phyloP scores from a whole-genome alignment of 2,888 invertebrate species.

The Melanostoma mellinum region DNA sequence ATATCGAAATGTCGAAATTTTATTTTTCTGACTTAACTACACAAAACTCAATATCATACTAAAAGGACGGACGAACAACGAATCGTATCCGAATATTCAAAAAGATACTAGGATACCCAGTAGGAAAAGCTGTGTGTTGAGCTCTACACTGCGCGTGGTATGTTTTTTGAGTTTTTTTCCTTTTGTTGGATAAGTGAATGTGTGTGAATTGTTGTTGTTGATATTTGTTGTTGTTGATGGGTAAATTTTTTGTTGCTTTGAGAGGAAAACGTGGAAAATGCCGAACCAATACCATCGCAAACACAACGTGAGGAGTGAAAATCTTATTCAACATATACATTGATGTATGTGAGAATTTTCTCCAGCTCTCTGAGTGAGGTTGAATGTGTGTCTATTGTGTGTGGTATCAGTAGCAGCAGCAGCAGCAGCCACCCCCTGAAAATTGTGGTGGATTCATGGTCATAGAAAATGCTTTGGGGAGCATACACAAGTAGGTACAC shows the following conservation, averaged over 20 bases:
- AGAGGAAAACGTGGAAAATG: slow-evolving; percentile 69
- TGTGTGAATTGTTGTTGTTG: slow-evolving; percentile 63
- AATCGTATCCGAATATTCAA: slow-evolving; percentile 74
- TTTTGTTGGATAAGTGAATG: slow-evolving; percentile 16
- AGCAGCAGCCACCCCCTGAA: slow-evolving; percentile 56
- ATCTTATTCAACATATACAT: slow-evolving; percentile 58
- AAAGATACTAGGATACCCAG: slow-evolving; percentile 70
- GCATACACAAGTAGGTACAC: slow-evolving; percentile 30
- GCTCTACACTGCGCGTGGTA: slow-evolving; percentile 63
- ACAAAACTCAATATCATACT: slow-evolving; percentile 83
- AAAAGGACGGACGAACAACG: slow-evolving; percentile 80
- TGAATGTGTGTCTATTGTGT: slow-evolving; percentile 29
- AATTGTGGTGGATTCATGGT: slow-evolving; percentile 58
- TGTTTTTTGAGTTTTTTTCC: slow-evolving; percentile 4
- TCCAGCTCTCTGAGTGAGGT: slow-evolving; percentile 51
- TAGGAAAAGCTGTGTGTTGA: slow-evolving; percentile 67
- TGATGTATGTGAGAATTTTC: slow-evolving; percentile 67
- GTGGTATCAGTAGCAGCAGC: not conserved
- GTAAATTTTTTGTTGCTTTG: slow-evolving; percentile 7
- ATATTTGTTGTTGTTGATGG: slow-evolving; percentile 30
- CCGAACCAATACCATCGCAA: slow-evolving; percentile 34
- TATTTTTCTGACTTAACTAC: slow-evolving; percentile 82
- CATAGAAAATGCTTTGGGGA: slow-evolving; percentile 33
- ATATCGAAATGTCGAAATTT: slow-evolving; percentile 78
- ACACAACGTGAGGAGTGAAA: slow-evolving; percentile 47